Evolutionary conservation across 2,797 vertebrate genomes (phyloP).

Genomic region (Sebastes hubbsi): DNA sequence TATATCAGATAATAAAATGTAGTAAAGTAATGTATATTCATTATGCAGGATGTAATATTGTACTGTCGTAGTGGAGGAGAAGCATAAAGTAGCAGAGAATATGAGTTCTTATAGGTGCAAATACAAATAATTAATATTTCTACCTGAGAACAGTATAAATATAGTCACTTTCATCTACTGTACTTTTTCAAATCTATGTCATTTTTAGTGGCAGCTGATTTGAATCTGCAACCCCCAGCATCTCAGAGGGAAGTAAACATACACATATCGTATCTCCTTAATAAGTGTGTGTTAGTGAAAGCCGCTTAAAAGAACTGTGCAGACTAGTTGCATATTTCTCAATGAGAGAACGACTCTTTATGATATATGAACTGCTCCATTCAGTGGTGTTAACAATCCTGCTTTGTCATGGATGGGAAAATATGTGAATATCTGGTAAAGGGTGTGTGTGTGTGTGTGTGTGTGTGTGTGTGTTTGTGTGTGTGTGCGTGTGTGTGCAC

Average conservation of each 20-base stretch:
- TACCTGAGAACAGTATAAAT: background rate
- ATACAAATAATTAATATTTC: background rate
- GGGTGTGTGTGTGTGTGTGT: background rate
- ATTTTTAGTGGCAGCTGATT: background rate
- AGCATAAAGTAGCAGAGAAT: too few species aligned
- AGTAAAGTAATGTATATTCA: too few species aligned
- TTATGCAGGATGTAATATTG: background rate
- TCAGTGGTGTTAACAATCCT: slow-evolving; percentile 53
- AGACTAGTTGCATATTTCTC: slow-evolving; percentile 8
- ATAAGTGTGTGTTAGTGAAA: background rate
- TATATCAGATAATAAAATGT: background rate
- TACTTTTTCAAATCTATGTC: background rate
- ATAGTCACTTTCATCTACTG: background rate
- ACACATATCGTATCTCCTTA: background rate
- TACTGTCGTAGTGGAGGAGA: background rate
- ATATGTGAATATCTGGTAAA: slow-evolving; percentile 27
- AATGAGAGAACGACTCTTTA: slow-evolving; percentile 5
- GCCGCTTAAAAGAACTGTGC: background rate
- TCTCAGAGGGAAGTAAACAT: background rate
- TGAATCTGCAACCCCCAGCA: background rate
- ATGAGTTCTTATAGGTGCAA: background rate
- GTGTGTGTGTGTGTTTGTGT: slow-evolving; percentile 17
- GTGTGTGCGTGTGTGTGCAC: background rate
- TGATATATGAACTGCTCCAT: slow-evolving; percentile 27
- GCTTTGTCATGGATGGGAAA: slow-evolving; percentile 56